Conservation (phyloP, 2,113 vertebrate genomes). For the Myxocyprinus asiaticus region DNA sequence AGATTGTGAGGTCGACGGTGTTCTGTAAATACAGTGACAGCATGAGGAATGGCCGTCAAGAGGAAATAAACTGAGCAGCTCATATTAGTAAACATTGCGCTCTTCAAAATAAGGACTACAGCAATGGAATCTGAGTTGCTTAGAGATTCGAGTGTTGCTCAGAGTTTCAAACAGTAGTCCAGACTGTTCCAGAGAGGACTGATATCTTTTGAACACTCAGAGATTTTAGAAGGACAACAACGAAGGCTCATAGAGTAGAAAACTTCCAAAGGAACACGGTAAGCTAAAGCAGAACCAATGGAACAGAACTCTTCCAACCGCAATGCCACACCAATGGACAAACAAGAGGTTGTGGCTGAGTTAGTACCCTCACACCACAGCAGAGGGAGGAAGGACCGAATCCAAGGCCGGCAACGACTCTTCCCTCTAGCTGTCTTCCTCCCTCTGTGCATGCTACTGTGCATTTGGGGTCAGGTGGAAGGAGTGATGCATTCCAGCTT, state of each 20-base stretch:
- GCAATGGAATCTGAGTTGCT: constrained; percentile 33
- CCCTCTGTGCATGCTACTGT: constrained; percentile 59
- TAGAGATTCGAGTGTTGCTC: constrained; percentile 6
- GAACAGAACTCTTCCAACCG: neutral
- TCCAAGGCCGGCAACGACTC: constrained; percentile 54
- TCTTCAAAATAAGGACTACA: neutral
- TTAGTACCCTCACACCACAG: constrained; percentile 13
- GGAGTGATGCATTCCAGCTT: constrained; percentile 79
- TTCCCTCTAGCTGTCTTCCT: constrained; percentile 63
- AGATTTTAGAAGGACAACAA: neutral
- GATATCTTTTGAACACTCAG: neutral
- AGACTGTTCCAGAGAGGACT: neutral
- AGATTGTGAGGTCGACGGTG: constrained; percentile 38
- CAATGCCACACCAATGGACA: neutral
- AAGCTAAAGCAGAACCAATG: neutral
- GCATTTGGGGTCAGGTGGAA: constrained; percentile 71
- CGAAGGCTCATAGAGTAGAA: no score
- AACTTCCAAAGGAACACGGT: neutral
- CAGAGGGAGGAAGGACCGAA: constrained; percentile 10
- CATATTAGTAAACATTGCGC: constrained; percentile 62
- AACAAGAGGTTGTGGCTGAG: neutral
- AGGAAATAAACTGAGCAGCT: no score
- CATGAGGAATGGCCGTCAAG: constrained; percentile 48
- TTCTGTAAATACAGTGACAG: constrained; percentile 51
- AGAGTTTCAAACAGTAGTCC: neutral